Evolutionary conservation across 2,888 invertebrate species (phyloP).

Genomic region (Alentia gelatinosa): DNA sequence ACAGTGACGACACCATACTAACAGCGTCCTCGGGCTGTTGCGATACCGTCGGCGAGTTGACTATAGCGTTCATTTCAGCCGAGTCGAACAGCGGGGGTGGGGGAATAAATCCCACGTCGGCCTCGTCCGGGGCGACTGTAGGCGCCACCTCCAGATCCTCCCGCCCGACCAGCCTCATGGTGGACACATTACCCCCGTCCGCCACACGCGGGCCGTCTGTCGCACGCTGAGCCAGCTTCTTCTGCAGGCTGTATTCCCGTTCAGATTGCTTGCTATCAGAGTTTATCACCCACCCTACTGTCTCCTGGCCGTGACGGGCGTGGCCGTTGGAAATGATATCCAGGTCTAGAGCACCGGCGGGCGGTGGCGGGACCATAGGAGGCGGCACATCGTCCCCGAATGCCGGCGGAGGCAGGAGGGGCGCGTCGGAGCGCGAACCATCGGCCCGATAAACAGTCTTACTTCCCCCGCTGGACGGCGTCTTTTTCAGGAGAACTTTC

Average conservation of each 20-base stretch:
- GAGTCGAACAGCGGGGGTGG: slow-evolving; percentile 61
- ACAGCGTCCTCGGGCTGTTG: slow-evolving; percentile 69
- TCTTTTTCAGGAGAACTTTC: slow-evolving; percentile 10
- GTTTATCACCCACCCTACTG: slow-evolving; percentile 55
- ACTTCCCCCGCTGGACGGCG: not conserved
- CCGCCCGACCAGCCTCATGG: not conserved
- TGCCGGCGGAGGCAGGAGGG: slow-evolving; percentile 52
- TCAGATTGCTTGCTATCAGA: not conserved
- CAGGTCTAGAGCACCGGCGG: not conserved
- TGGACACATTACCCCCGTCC: not conserved
- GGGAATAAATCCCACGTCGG: slow-evolving; percentile 65
- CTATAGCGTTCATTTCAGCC: slow-evolving; percentile 33
- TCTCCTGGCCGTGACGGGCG: slow-evolving; percentile 38
- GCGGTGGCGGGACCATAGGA: slow-evolving; percentile 55
- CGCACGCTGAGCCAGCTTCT: not conserved
- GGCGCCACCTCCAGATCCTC: slow-evolving; percentile 22
- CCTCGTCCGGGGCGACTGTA: slow-evolving; percentile 18
- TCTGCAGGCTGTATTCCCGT: not conserved
- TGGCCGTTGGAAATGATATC: slow-evolving; percentile 50
- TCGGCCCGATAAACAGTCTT: slow-evolving; percentile 35
- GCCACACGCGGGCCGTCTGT: not conserved
- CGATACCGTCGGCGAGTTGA: not conserved
- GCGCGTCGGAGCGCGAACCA: not conserved
- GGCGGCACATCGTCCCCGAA: slow-evolving; percentile 39
- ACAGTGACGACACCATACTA: slow-evolving; percentile 75